Evolutionary conservation across 35 echinoderm and acorn worm species (phyloP).

Genomic region (Lytechinus pictus): DNA sequence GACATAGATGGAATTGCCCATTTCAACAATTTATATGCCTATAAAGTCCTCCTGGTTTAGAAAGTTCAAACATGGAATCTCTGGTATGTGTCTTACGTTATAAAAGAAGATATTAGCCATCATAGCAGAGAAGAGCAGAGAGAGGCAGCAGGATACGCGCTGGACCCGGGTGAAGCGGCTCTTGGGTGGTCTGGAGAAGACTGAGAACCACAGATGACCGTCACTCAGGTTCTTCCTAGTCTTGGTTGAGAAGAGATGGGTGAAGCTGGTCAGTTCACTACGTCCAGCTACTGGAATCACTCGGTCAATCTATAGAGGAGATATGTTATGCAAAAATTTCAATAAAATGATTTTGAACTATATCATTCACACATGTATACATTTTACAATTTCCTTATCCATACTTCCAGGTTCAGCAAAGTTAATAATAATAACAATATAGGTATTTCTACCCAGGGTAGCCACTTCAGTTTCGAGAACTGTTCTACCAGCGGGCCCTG

Average conservation of each 20-base stretch:
- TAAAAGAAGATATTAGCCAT: constrained; percentile 99
- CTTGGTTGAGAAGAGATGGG: constrained; percentile 90
- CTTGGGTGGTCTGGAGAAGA: constrained; percentile 87
- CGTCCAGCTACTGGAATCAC: constrained; percentile 91
- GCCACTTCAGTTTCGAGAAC: too few species aligned
- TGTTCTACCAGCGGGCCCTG: too few species aligned
- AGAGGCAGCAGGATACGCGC: constrained; percentile 92
- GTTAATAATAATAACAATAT: too few species aligned
- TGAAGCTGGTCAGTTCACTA: constrained; percentile 93
- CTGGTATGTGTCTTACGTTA: neutral
- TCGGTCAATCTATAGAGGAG: constrained; percentile 76
- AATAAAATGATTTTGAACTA: neutral
- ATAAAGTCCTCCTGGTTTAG: too few species aligned
- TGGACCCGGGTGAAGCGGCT: constrained; percentile 97
- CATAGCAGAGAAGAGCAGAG: constrained; percentile 95
- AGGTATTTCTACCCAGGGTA: too few species aligned
- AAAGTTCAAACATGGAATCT: neutral
- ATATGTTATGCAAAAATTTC: too few species aligned
- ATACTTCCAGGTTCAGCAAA: too few species aligned
- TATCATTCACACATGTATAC: neutral
- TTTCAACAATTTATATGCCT: too few species aligned
- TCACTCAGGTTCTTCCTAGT: constrained; percentile 89
- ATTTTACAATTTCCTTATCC: neutral
- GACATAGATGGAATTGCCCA: too few species aligned
- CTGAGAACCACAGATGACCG: constrained; percentile 94